Conservation (phyloP, 2,113 vertebrate genomes). For the Ciconia stormi region DNA sequence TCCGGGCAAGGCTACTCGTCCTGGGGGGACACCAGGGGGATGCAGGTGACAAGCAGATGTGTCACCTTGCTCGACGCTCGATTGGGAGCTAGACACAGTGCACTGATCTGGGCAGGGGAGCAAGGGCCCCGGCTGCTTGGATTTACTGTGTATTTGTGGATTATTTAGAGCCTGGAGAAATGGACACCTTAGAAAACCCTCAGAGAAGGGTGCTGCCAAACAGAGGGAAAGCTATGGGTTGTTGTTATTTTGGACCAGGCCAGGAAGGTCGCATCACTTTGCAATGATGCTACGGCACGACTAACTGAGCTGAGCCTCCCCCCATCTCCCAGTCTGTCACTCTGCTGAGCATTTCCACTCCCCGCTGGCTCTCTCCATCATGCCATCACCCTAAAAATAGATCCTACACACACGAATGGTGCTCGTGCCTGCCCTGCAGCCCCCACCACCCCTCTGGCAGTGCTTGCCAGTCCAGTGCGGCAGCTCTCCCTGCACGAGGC, state of each 20-base stretch:
- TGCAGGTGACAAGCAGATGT: not conserved
- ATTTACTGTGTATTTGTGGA: not conserved
- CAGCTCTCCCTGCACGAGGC: not conserved
- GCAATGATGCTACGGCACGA: not conserved
- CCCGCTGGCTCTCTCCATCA: not conserved
- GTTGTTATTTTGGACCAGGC: not conserved
- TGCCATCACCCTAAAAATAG: not conserved
- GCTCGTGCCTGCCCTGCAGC: not conserved
- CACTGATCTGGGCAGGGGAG: not conserved
- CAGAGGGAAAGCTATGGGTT: not conserved
- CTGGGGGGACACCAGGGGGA: not conserved
- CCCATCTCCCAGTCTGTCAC: not conserved
- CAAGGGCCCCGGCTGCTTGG: accelerated
- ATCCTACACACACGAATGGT: not conserved
- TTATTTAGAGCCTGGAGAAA: not conserved
- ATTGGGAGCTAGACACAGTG: not conserved
- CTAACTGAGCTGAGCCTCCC: not conserved
- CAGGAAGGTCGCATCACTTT: not conserved
- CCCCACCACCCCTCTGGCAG: not conserved
- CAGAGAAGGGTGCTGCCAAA: not conserved
- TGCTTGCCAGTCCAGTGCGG: accelerated
- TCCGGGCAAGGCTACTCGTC: not conserved
- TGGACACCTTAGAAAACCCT: not conserved
- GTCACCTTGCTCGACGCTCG: accelerated
- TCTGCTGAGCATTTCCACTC: not conserved